A percentile compares a stretch with the other conserved stretches of the same genome.
These are phyloP conservation scores for Cydia strobilella DNA, from an alignment of 1,140 invertebrate genomes.

Conservation along the genomic window DNA sequence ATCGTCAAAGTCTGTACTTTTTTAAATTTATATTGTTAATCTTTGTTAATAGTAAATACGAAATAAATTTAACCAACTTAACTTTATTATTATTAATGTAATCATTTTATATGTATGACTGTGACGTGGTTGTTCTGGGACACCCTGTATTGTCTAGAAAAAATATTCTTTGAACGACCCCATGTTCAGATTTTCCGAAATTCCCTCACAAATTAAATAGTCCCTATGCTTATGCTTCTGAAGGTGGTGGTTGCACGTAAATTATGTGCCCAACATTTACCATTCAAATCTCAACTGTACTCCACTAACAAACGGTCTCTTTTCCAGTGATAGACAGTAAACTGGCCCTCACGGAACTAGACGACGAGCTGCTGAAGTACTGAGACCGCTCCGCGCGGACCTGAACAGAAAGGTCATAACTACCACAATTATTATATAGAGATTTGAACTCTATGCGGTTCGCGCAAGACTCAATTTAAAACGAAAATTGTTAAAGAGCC, in stretches of 20 bases:
- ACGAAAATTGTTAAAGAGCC: neutral
- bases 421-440: no score
- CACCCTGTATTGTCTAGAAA: no score
- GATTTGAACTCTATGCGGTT: neutral
- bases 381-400: conserved; percentile 42
- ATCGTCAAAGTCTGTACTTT: no score
- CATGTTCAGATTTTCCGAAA: neutral
- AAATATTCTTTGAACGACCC: neutral
- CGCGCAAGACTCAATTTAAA: conserved; percentile 1
- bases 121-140: no score
- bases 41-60: no score
- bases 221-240: neutral
- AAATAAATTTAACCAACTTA: no score
- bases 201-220: neutral
- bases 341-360: conserved; percentile 66
- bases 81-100: no score
- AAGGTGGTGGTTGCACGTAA: neutral
- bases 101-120: no score
- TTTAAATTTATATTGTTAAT: no score
- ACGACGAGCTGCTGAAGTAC: conserved; percentile 68
- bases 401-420: neutral
- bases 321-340: conserved; percentile 78
- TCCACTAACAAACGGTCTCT: conserved; percentile 25
- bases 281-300: neutral
- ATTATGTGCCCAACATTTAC: neutral